These are phyloP conservation scores for Cryptoprocta ferox DNA, from an alignment of 2,797 vertebrate genomes.

Conservation along the genomic window DNA sequence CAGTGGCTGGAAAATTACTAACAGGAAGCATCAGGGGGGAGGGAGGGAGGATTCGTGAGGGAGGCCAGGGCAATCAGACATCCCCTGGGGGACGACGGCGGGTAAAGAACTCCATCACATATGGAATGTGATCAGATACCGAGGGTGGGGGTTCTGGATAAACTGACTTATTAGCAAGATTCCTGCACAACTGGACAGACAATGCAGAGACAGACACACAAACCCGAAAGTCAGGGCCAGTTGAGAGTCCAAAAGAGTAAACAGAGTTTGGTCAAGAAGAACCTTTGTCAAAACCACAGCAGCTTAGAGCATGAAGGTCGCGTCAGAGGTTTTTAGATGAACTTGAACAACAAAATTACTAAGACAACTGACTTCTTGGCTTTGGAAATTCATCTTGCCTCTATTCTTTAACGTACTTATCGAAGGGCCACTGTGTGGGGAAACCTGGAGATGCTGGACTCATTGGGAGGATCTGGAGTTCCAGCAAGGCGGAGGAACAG, in stretches of 20 bases:
- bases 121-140: rapidly evolving
- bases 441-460: not conserved
- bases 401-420: not conserved
- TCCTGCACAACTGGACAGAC: not conserved
- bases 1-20: not conserved
- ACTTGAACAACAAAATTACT: not conserved
- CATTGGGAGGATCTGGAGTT: not conserved
- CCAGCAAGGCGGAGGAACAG: not conserved
- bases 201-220: not conserved
- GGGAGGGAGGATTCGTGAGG: not conserved
- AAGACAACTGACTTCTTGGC: not conserved
- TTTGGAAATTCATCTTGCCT: not conserved
- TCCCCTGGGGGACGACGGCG: rapidly evolving
- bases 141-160: not conserved
- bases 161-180: not conserved
- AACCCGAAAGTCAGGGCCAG: not conserved
- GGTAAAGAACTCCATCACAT: not conserved
- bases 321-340: not conserved
- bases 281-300: not conserved
- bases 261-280: not conserved
- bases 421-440: not conserved
- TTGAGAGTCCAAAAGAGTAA: not conserved
- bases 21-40: no score
- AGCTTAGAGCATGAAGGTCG: not conserved
- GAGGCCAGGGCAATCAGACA: not conserved